phyloP scores from a whole-genome alignment of 2,888 invertebrate species.

The Noctua pronuba region DNA sequence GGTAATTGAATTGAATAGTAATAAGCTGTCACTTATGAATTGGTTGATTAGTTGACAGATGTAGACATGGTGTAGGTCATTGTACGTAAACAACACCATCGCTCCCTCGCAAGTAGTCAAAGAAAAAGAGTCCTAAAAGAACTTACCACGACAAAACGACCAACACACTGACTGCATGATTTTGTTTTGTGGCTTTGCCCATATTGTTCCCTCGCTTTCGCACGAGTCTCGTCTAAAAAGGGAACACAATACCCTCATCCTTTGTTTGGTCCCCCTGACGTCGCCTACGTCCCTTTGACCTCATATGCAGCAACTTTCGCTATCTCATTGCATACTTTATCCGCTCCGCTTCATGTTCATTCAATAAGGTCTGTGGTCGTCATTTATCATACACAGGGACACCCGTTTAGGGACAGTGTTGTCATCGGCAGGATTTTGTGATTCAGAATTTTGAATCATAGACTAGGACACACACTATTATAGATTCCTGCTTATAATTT shows the following conservation, averaged over 20 bases:
- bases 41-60: not conserved
- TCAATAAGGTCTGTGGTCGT: constrained; percentile 34
- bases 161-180: constrained; percentile 21
- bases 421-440: constrained; percentile 17
- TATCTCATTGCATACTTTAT: constrained; percentile 54
- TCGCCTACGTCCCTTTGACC: constrained; percentile 55
- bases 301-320: constrained; percentile 50
- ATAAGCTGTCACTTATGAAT: not conserved
- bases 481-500: not conserved
- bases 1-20: not conserved
- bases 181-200: constrained; percentile 48
- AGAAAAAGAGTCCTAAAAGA: constrained; percentile 45
- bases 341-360: constrained; percentile 49
- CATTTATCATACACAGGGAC: constrained; percentile 44
- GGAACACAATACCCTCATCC: constrained; percentile 63
- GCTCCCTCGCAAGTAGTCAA: not conserved
- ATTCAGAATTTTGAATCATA: constrained; percentile 1
- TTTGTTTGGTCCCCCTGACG: constrained; percentile 60
- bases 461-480: not conserved
- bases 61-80: not conserved
- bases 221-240: constrained; percentile 56
- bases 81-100: not conserved
- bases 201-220: constrained; percentile 50
- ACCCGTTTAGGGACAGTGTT: constrained; percentile 20
- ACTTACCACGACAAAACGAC: constrained; percentile 41